Conservation (phyloP, 1,140 invertebrate species). For the Brachionus plicatilis region DNA sequence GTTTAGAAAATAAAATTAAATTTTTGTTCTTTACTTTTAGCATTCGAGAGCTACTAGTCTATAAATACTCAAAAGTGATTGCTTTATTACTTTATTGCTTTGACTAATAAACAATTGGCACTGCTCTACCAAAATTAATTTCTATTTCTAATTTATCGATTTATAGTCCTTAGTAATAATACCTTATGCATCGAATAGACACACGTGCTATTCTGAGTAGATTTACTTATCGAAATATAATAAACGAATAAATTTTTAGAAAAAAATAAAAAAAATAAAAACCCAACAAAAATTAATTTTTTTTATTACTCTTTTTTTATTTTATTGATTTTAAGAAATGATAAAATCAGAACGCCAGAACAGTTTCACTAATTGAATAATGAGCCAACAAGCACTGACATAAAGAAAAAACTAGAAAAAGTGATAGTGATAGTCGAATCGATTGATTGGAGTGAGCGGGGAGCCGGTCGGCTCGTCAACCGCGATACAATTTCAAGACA, state of each 20-base stretch:
- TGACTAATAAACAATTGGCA: neutral
- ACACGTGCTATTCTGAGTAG: constrained; percentile 25
- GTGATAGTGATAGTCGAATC: neutral
- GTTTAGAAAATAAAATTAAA: neutral
- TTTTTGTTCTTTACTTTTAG: neutral
- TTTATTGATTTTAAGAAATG: neutral
- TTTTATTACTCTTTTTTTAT: constrained; percentile 6
- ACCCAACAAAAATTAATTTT: neutral
- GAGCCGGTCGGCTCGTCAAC: neutral
- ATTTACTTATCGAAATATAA: constrained; percentile 30
- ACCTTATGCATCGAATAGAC: neutral
- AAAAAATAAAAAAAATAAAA: neutral
- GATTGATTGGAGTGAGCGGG: neutral
- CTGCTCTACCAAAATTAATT: neutral
- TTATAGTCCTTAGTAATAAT: constrained; percentile 5
- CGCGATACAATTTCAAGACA: constrained; percentile 32
- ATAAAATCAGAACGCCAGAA: no score
- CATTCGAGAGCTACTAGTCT: neutral
- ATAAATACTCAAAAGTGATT: neutral
- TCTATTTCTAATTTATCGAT: constrained; percentile 30
- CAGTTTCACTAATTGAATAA: neutral
- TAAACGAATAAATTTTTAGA: constrained; percentile 9
- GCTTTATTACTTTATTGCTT: constrained; percentile 9
- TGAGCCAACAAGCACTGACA: neutral
- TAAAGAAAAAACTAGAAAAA: neutral